Conservation (phyloP, 2,888 invertebrate species). For the Ypsolopha sequella region DNA sequence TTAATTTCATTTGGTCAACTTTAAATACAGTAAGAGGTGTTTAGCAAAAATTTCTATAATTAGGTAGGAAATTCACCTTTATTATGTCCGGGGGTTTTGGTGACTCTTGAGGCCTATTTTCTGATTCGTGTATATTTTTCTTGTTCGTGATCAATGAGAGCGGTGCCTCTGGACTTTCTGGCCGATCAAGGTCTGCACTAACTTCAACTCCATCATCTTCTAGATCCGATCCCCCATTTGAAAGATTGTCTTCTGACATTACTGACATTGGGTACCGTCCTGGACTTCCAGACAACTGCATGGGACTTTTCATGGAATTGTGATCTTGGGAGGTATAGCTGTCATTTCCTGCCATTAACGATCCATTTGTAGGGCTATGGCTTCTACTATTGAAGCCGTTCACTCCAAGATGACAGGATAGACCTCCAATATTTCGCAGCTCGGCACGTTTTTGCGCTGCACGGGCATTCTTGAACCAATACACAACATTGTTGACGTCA, state of each 20-base stretch:
- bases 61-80: conserved; percentile 35
- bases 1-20: too few relatives aligned
- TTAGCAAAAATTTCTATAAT: too few relatives aligned
- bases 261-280: conserved; percentile 74
- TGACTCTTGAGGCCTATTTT: conserved; percentile 60
- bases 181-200: conserved; percentile 62
- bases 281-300: conserved; percentile 66
- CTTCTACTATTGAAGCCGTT: conserved; percentile 76
- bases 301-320: conserved; percentile 73
- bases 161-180: conserved; percentile 76
- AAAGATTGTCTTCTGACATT: conserved; percentile 76
- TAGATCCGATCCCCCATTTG: conserved; percentile 75
- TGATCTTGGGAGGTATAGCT: conserved; percentile 72
- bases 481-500: conserved; percentile 96
- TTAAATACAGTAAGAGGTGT: neutral
- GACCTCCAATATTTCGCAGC: conserved; percentile 74
- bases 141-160: conserved; percentile 77
- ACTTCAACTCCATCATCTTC: conserved; percentile 75
- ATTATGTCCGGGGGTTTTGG: conserved; percentile 66
- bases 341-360: conserved; percentile 72
- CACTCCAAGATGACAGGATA: conserved; percentile 69
- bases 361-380: conserved; percentile 74
- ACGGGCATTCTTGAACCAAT: conserved; percentile 98
- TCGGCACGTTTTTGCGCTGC: conserved; percentile 96
- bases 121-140: conserved; percentile 60